Percentiles rank a stretch among this genome's conserved stretches.
Conservation (phyloP, 2,113 vertebrate species). For the Prietella phreatophila region DNA sequence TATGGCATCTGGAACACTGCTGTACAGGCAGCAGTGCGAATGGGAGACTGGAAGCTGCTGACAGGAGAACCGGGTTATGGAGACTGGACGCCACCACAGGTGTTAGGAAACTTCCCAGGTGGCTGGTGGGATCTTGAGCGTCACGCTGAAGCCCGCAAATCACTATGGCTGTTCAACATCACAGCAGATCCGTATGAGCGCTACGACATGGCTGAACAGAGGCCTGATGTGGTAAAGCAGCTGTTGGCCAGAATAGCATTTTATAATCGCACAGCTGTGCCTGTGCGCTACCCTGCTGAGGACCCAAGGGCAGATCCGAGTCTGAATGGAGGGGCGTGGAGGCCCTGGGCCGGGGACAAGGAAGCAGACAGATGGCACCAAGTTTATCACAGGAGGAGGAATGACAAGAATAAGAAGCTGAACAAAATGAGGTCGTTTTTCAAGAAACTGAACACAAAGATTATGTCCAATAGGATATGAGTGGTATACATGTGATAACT, state of each 20-base stretch:
- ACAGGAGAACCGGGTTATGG: constrained; percentile 94
- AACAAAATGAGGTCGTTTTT: constrained; percentile 88
- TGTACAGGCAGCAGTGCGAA: constrained; percentile 88
- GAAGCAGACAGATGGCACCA: constrained; percentile 74
- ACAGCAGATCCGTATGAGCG: constrained; percentile 88
- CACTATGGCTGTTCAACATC: constrained; percentile 96
- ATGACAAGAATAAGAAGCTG: constrained; percentile 75
- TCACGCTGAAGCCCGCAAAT: constrained; percentile 73
- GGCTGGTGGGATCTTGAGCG: constrained; percentile 96
- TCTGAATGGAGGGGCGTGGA: constrained; percentile 92
- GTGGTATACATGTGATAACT: background rate
- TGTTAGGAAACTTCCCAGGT: constrained; percentile 83
- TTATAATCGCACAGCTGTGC: constrained; percentile 90
- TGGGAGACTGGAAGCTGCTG: constrained; percentile 93
- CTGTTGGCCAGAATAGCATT: constrained; percentile 82
- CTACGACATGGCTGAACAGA: constrained; percentile 80
- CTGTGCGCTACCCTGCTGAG: constrained; percentile 88
- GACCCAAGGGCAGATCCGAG: constrained; percentile 89
- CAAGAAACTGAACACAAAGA: constrained; percentile 86
- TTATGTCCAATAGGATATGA: constrained; percentile 92
- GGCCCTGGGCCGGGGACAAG: constrained; percentile 88
- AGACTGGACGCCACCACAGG: constrained; percentile 92
- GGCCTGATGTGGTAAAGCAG: constrained; percentile 85
- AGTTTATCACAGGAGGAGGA: constrained; percentile 67
- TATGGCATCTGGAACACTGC: constrained; percentile 93